Evolutionary conservation across 53 echinoderm and acorn worm genomes (phyloP).

Genomic region (Arbacia lixula): DNA sequence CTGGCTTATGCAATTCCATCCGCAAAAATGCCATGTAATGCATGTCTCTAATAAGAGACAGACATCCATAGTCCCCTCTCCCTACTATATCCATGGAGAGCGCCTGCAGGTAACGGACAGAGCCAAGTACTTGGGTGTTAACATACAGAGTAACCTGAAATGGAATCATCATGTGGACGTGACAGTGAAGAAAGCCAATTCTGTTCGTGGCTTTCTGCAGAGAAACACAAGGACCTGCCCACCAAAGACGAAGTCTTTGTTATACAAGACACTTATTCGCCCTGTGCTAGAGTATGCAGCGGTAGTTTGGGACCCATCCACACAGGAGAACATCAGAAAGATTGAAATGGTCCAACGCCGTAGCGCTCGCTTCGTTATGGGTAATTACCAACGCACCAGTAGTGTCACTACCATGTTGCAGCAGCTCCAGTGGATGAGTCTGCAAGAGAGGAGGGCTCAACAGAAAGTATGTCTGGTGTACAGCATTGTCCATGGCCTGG

Average conservation of each 20-base stretch:
- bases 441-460: conserved; percentile 47
- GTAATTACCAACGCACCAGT: conserved; percentile 38
- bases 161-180: conserved; percentile 52
- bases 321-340: conserved; percentile 45
- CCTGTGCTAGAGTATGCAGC: conserved; percentile 54
- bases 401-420: conserved; percentile 51
- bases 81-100: too few species aligned
- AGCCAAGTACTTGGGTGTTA: conserved; percentile 43
- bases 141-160: conserved; percentile 39
- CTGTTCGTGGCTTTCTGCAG: conserved; percentile 18
- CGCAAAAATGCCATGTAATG: neutral
- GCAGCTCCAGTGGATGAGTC: conserved; percentile 35
- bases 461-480: conserved; percentile 45
- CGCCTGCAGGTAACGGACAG: neutral
- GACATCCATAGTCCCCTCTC: neutral
- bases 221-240: conserved; percentile 44
- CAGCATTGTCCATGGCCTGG: conserved; percentile 7
- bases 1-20: conserved; percentile 11
- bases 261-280: conserved; percentile 49
- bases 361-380: conserved; percentile 19
- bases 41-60: neutral
- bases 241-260: conserved; percentile 46
- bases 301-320: conserved; percentile 49
- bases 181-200: conserved; percentile 23
- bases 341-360: conserved; percentile 55